Percentiles rank a stretch among this genome's conserved stretches.
These are phyloP conservation scores for Halotydeus destructor DNA, from an alignment of 1,140 invertebrate species.

Conservation along the genomic window DNA sequence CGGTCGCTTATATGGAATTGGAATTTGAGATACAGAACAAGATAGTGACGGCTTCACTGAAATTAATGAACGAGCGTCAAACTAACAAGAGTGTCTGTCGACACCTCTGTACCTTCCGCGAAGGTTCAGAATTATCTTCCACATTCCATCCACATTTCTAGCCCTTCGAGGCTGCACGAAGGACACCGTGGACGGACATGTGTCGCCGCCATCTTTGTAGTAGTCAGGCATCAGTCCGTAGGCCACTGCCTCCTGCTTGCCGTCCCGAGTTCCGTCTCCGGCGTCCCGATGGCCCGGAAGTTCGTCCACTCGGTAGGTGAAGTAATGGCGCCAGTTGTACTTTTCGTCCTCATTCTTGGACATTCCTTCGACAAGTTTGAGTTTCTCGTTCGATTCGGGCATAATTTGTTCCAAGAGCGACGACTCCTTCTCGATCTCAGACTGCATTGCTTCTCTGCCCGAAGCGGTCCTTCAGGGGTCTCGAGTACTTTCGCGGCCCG, in stretches of 20 bases:
- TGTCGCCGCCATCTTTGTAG: constrained; percentile 37
- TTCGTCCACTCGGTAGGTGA: not conserved
- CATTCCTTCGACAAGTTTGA: not conserved
- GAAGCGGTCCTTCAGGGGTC: too few relatives aligned
- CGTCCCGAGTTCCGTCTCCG: not conserved
- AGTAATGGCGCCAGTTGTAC: not conserved
- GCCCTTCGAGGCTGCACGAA: constrained; percentile 58
- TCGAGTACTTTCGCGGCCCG: too few relatives aligned
- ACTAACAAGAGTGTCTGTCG: constrained; percentile 42
- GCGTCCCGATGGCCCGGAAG: not conserved
- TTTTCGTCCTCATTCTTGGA: constrained; percentile 1
- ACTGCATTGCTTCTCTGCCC: too few relatives aligned
- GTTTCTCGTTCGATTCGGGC: too few relatives aligned
- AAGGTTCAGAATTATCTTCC: constrained; percentile 69
- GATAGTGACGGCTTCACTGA: constrained; percentile 47
- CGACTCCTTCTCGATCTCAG: too few relatives aligned
- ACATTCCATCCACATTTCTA: constrained; percentile 45
- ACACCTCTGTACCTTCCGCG: constrained; percentile 29
- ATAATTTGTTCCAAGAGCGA: too few relatives aligned
- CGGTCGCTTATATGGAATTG: constrained; percentile 39
- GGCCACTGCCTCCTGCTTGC: not conserved
- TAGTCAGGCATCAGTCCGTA: not conserved
- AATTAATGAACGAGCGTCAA: constrained; percentile 42
- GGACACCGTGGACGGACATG: constrained; percentile 55
- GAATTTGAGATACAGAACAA: constrained; percentile 54